phyloP scores from a whole-genome alignment of 2,888 invertebrate genomes.

The Dermolepida albohirtum region DNA sequence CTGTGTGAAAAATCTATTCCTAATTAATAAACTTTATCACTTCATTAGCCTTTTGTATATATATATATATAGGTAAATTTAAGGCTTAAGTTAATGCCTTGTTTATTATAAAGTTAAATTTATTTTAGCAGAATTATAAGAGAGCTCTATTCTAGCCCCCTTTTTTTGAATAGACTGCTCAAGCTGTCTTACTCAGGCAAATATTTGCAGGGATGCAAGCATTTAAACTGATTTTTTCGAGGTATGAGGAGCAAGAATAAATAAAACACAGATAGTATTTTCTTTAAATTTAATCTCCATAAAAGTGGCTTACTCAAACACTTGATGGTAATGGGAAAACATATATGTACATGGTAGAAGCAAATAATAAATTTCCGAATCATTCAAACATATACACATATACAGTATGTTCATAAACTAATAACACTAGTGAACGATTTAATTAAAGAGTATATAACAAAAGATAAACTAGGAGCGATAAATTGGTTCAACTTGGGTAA shows the following conservation, averaged over 20 bases:
- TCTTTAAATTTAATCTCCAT: conserved; percentile 55
- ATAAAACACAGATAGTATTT: conserved; percentile 36
- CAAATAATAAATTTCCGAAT: conserved; percentile 48
- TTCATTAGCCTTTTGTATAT: no score
- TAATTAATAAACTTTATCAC: no score
- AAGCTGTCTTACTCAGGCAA: no score
- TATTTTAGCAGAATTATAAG: no score
- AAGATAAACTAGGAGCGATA: conserved; percentile 22
- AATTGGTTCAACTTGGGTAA: conserved; percentile 36
- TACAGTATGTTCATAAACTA: conserved; percentile 40
- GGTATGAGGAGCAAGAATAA: neutral
- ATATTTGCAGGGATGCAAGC: no score
- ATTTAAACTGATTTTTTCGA: no score
- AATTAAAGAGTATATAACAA: conserved; percentile 31
- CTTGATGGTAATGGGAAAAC: conserved; percentile 58
- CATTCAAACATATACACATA: conserved; percentile 49
- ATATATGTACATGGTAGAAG: conserved; percentile 53
- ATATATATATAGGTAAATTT: no score
- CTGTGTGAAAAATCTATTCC: no score
- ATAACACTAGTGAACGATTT: conserved; percentile 28
- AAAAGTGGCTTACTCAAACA: conserved; percentile 59
- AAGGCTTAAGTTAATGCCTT: no score
- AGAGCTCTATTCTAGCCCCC: no score
- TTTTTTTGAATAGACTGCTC: no score
- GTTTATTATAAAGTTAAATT: no score